Evolutionary conservation across 2,888 invertebrate genomes (phyloP).

Genomic region (Meteorus cinctellus): DNA sequence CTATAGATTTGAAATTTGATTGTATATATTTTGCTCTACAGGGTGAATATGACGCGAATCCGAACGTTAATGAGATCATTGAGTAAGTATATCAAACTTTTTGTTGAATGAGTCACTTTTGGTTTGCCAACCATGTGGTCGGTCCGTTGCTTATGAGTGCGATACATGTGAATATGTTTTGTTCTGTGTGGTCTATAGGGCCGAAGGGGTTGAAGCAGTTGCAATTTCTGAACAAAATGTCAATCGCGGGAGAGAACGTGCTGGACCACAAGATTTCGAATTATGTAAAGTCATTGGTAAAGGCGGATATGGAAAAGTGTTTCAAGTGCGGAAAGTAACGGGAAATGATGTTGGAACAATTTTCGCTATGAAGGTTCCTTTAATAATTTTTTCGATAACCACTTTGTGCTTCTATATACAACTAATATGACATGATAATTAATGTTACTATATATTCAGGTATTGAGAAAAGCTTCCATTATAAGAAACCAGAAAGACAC

Average conservation of each 20-base stretch:
- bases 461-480: constrained; percentile 81
- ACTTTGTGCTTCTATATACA: not conserved
- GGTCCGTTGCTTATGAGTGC: not conserved
- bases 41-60: constrained; percentile 87
- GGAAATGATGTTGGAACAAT: constrained; percentile 80
- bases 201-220: constrained; percentile 81
- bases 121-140: not conserved
- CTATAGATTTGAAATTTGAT: not conserved
- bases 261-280: constrained; percentile 89
- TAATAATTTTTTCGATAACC: not conserved
- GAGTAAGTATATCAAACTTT: constrained; percentile 79
- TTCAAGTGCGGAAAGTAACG: constrained; percentile 78
- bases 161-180: not conserved
- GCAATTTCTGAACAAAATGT: constrained; percentile 83
- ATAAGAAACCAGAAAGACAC: constrained; percentile 86
- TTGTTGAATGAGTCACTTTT: not conserved
- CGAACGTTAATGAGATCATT: constrained; percentile 84
- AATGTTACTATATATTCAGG: constrained; percentile 54
- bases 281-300: constrained; percentile 82
- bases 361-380: constrained; percentile 83
- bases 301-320: constrained; percentile 86
- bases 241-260: constrained; percentile 89
- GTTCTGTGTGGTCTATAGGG: constrained; percentile 49
- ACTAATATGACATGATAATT: not conserved
- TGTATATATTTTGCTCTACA: constrained; percentile 70